These are phyloP conservation scores for Upupa epops DNA, from an alignment of 2,113 vertebrate species.

Conservation along the genomic window DNA sequence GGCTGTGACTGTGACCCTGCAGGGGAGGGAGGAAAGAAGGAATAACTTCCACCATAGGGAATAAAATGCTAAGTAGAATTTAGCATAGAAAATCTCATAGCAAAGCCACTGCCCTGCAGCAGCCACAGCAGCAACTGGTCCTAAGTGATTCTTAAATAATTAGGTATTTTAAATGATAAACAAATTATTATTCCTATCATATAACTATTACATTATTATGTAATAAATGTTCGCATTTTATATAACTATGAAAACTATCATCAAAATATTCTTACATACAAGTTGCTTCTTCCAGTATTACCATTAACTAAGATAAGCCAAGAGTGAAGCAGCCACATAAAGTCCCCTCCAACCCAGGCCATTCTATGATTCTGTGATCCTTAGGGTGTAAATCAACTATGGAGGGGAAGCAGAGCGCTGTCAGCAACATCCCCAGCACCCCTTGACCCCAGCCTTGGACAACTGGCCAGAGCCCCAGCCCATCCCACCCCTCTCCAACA, in stretches of 20 bases:
- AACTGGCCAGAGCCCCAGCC: not conserved
- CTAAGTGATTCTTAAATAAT: not conserved
- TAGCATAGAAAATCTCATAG: not conserved
- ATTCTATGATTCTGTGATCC: not conserved
- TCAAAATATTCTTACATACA: not conserved
- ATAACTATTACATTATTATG: too few relatives aligned
- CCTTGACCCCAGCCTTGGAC: fast-evolving
- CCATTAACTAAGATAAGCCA: not conserved
- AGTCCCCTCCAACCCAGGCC: too few relatives aligned
- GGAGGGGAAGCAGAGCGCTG: not conserved
- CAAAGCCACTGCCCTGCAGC: not conserved
- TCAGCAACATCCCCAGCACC: not conserved
- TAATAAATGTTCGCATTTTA: too few relatives aligned
- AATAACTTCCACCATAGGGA: not conserved
- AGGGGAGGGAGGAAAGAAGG: not conserved
- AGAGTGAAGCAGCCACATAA: not conserved
- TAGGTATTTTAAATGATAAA: too few relatives aligned
- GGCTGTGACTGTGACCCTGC: not conserved
- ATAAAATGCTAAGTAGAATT: not conserved
- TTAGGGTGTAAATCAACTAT: not conserved
- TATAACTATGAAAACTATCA: too few relatives aligned
- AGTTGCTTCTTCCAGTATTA: not conserved
- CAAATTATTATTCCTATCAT: too few relatives aligned
- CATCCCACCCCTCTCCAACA: not conserved
- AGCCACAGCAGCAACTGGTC: not conserved